Conservation (phyloP, 2,888 invertebrate genomes). For the Leptura quadrifasciata region DNA sequence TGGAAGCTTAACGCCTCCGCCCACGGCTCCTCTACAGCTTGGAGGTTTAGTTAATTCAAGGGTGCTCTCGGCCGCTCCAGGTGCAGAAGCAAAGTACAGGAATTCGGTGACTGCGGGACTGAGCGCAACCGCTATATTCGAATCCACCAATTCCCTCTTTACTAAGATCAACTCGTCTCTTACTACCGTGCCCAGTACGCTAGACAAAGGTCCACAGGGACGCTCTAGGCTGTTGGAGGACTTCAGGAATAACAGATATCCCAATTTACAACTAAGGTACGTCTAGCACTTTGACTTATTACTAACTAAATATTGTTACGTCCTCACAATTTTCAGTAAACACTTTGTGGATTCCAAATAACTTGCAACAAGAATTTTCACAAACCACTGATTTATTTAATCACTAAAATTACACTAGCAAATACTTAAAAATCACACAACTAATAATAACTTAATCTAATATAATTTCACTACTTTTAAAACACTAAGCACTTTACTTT, state of each 20-base stretch:
- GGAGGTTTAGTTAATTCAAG: constrained; percentile 81
- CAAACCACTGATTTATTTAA: no score
- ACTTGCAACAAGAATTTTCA: no score
- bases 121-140: constrained; percentile 84
- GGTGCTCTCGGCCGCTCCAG: constrained; percentile 86
- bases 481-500: no score
- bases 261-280: constrained; percentile 85
- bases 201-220: constrained; percentile 78
- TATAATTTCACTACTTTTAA: no score
- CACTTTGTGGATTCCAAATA: no score
- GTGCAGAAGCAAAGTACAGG: constrained; percentile 91
- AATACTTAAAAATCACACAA: no score
- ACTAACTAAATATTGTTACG: no score
- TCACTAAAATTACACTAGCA: no score
- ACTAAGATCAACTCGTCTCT: constrained; percentile 77
- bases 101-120: constrained; percentile 81
- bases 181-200: constrained; percentile 65
- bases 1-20: constrained; percentile 83
- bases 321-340: no score
- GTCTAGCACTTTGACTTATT: background rate
- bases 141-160: constrained; percentile 86
- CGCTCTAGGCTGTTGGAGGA: constrained; percentile 96
- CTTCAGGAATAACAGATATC: constrained; percentile 93
- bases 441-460: no score
- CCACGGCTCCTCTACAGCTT: constrained; percentile 77